Evolutionary conservation across 2,797 vertebrate species (phyloP).

Genomic region (Cetoscarus ocellatus): DNA sequence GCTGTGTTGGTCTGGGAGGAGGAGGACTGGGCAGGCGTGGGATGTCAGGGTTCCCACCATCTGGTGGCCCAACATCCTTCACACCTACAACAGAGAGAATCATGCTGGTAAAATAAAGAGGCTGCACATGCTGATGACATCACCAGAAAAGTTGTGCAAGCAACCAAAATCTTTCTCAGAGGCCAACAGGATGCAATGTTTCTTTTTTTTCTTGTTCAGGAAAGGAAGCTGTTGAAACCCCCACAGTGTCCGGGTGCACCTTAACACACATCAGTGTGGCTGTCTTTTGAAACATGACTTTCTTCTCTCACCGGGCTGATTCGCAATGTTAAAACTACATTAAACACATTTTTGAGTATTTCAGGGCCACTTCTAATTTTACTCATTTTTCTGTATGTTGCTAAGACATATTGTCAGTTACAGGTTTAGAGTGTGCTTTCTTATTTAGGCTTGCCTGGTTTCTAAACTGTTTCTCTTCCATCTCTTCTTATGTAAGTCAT

Average conservation of each 20-base stretch:
- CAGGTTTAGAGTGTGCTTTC: too few species aligned
- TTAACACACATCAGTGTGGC: not conserved
- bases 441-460: too few species aligned
- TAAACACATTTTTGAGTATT: not conserved
- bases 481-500: too few species aligned
- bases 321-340: not conserved
- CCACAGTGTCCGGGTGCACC: not conserved
- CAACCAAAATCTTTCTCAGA: slow-evolving; percentile 6
- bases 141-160: not conserved
- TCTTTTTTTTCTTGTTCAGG: not conserved
- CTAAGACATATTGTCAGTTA: too few species aligned
- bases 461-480: too few species aligned
- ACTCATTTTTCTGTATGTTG: not conserved
- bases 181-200: not conserved
- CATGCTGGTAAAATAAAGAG: not conserved
- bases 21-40: slow-evolving; percentile 68
- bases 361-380: not conserved
- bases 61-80: slow-evolving; percentile 33
- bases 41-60: slow-evolving; percentile 34
- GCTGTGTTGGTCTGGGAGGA: slow-evolving; percentile 67
- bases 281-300: too few species aligned
- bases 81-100: slow-evolving; percentile 63
- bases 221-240: not conserved
- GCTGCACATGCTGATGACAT: not conserved
- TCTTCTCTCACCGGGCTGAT: too few species aligned